Conservation (phyloP, 2,888 invertebrate genomes). For the Dasypolia templi region DNA sequence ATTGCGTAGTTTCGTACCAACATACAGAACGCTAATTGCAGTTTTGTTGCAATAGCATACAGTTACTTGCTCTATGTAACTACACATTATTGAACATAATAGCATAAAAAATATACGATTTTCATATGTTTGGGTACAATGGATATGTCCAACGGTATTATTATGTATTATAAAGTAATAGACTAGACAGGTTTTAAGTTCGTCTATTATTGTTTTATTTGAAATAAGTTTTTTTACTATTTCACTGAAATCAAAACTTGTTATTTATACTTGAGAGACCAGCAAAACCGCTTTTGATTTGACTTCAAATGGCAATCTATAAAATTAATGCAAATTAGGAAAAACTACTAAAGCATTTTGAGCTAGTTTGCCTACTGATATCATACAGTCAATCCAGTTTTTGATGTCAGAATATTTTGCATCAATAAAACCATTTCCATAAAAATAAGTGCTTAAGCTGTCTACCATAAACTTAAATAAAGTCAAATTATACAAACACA, state of each 20-base stretch:
- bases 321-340: conserved; percentile 27
- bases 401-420: not conserved
- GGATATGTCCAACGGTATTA: not conserved
- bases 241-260: not conserved
- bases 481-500: conserved; percentile 23
- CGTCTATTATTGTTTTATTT: not conserved
- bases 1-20: conserved; percentile 29
- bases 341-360: conserved; percentile 9
- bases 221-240: not conserved
- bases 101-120: conserved; percentile 12
- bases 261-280: not conserved
- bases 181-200: conserved; percentile 2
- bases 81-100: conserved; percentile 26
- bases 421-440: not conserved
- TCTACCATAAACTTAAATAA: not conserved
- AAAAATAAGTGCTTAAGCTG: not conserved
- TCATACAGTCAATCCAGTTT: conserved; percentile 25
- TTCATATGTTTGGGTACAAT: not conserved
- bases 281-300: conserved; percentile 6
- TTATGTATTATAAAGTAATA: not conserved
- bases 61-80: conserved; percentile 47
- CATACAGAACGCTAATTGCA: conserved; percentile 40
- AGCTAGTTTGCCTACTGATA: conserved; percentile 1
- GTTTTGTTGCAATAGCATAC: conserved; percentile 33
- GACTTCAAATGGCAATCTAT: conserved; percentile 2